Base-by-base conservation (phyloP, 2,113 vertebrate species). In the Rhinichthys klamathensis region DNA sequence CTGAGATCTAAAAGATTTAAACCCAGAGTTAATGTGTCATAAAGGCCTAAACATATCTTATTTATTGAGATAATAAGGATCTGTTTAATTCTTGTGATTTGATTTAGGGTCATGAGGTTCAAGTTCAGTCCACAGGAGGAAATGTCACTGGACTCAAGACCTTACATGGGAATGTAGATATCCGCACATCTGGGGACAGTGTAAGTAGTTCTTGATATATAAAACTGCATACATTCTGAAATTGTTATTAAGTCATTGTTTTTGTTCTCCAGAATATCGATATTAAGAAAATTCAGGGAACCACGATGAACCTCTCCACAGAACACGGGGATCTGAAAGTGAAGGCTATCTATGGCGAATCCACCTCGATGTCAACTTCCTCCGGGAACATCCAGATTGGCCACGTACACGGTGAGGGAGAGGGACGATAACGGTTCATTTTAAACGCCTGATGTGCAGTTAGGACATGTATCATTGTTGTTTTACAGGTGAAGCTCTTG, bases 251-350 rank as follows among this genome's bases (percentile, higher is more conserved):
- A 84, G 78, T 16, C 16, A 13, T 25, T 54, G 85, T 87, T 87
- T 92, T 89, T 49, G 21, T 41, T 92, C 89, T 89, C 11, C 89
- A 99, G 97, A 93, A 87, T 56, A 96, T 99, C 84, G 94, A 94
- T 75, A 85, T 97, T 88, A 96, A 96, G 92, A 99, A 99, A 92
- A 93, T 99, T 41, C 96, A 98, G 88, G 97, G 97, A 85, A 96
- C 95, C 82, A 93, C 85, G 38, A 93, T 99, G 94, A 96, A 94
- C 38, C 92, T 99, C 91, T 96, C 95, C 69, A 98, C 96, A 73
- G 95, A 98, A 82, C 92, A 91, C 41, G 97, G 98, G 63, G 88
- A 94, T 81, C 90, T 99, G 89, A 96, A 96, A 92, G 95, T 96
- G 13, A 97, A 96, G 87, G 96, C 97, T 86, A 94, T 98, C 78